These are phyloP conservation scores for Takifugu ocellatus DNA, from an alignment of 2,797 vertebrate species.

Conservation along the genomic window DNA sequence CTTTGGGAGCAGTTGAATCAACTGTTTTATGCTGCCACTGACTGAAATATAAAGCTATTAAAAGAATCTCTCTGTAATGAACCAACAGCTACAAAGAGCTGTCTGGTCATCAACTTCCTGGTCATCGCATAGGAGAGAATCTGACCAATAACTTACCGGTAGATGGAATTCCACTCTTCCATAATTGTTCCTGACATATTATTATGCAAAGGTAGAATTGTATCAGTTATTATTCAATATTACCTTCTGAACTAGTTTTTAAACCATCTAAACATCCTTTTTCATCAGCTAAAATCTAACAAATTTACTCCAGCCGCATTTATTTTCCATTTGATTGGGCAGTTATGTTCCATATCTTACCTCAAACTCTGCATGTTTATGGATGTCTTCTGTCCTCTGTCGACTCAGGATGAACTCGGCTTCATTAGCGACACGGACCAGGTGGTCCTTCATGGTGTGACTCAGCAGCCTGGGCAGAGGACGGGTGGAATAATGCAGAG, in stretches of 20 bases:
- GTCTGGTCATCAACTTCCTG: neutral
- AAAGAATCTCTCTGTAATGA: conserved; percentile 13
- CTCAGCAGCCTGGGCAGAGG: conserved; percentile 85
- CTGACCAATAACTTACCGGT: neutral
- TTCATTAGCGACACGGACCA: conserved; percentile 97
- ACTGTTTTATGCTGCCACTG: conserved; percentile 22
- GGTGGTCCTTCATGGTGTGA: conserved; percentile 99
- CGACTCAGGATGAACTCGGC: conserved; percentile 97
- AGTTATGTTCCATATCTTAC: conserved; percentile 66
- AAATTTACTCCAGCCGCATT: neutral
- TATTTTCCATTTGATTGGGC: no score
- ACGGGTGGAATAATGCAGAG: conserved; percentile 1
- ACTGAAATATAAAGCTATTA: conserved; percentile 34
- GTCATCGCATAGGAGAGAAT: conserved; percentile 12
- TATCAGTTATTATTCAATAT: no score
- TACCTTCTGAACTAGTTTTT: no score
- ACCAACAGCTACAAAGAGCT: conserved; percentile 18
- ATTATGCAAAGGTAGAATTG: neutral
- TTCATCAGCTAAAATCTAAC: neutral
- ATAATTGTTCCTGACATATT: neutral
- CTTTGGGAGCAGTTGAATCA: conserved; percentile 28
- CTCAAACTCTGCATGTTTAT: conserved; percentile 98
- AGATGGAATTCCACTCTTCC: conserved; percentile 1
- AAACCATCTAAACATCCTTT: no score
- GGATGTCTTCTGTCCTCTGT: conserved; percentile 95